Base-by-base conservation (phyloP, 2,888 invertebrate genomes). In the Ceraclea dissimilis region DNA sequence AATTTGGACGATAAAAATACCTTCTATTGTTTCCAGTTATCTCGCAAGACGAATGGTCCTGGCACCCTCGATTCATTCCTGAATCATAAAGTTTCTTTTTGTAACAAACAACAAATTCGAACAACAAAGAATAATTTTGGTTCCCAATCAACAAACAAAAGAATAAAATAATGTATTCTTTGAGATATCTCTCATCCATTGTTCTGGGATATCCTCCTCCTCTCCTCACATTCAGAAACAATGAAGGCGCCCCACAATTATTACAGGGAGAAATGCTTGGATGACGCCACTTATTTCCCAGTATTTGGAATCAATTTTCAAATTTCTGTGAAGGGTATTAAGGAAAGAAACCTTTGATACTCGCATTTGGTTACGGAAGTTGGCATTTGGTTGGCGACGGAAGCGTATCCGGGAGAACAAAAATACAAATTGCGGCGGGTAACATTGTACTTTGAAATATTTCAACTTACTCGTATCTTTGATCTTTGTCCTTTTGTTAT, bases 371-470 rank as follows among this genome's bases (percentile, higher is more conserved):
- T 43, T 33, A 53, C 58, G 60, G 60, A 61, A 57, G 60, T 43
- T 20, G 57, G 49, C 56, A 54, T 57, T 61, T 54, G 58, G 58
- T 54, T 51, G 54, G 47, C 49, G 58, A 48, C 60, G 58, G 58
- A 56, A 60, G 60, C 49, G 52, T 52, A 52, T 61, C 58, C 60
- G 60, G 60, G 39, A 39, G 39, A 39, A 39, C 39, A 39, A 39
- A 39, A 52, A 51, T 49, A 56, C 58, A 58, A 61, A 61, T 61
- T 61, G 39, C 13, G 58, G 56, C 54, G 57, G 58, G 54, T 59
- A 47, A 54, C 4, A 26, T 10, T 39, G 39, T 8, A n/a, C 39
- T 39, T 4, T 13, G 39, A 8, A 39, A 39, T 39, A 39, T 39
- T 39, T 39, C 5, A 8, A 13, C 13, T 39, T 39, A n/a, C n/a